Evolutionary conservation across 1,140 invertebrate species (phyloP), one percentile per base, ranked within the genome.

Genomic region (Tetragonula clypearis): DNA sequence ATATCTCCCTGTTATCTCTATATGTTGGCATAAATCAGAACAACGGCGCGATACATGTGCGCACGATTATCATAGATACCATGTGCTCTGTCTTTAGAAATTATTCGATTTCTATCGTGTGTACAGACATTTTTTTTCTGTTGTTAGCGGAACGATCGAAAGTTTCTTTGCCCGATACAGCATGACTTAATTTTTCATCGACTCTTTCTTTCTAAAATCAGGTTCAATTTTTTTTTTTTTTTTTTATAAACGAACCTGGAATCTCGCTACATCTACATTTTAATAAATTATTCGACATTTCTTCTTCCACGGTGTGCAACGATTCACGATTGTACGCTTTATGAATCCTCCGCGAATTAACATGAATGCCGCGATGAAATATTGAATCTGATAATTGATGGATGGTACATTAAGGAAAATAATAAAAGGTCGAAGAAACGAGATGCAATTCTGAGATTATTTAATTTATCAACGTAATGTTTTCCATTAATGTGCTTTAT

Each of bases 1-100:
- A 66, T 71, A 58, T 85, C 86, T 26, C 30, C 23, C 58, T 58
- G 66, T 77, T 82, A 79, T 75, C 75, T 62, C 6, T 41, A 30
- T 69, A 60, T 58, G 17, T 56, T 11, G 9, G 21, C 21, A 72
- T 84, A 72, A 65, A 72, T 84, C 15, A 58, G 60, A 55, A 12
- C 26, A 58, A 35, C 19, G 53, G 35, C 17, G 15, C 53, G 69
- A 69, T 55, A 30, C 35, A 53, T 2, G 21, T 4, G 11, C 49
- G 53, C 5, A 17, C 41, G 6, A 26, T 72, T 14, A 8, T 53
- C 6, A 21, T 49, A 49, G n/a, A 19, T 41, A 56, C 23, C 60
- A 21, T 76, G 15, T 19, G 26, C 15, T 11, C 19, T 66, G 17
- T 21, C 60, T 62, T 26, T 58, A 9, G 2, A 68, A 11, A 68